Evolutionary conservation across 2,797 vertebrate genomes (phyloP).

Genomic region (Phoeniculus purpureus): DNA sequence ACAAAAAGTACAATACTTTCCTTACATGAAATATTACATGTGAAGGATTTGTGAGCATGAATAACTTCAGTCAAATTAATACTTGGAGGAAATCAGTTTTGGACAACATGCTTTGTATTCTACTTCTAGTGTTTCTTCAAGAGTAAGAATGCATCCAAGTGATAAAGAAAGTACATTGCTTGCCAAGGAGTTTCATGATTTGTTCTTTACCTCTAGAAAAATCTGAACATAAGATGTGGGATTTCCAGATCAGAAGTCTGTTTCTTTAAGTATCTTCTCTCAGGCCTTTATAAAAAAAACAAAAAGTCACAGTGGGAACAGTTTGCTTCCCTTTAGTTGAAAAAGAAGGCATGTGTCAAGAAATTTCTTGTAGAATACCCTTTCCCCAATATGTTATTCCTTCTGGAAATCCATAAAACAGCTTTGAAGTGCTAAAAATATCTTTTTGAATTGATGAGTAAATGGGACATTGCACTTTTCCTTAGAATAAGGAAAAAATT

Average conservation of each 20-base stretch:
- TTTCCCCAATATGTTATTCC: neutral
- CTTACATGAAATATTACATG: neutral
- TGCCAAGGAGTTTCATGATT: neutral
- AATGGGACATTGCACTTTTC: neutral
- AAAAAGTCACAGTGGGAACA: neutral
- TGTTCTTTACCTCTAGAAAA: neutral
- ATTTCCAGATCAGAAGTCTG: neutral
- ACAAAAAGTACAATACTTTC: neutral
- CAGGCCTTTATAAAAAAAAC: neutral
- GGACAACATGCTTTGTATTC: rapidly evolving
- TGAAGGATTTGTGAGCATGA: neutral
- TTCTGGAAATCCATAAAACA: neutral
- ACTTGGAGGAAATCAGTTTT: neutral
- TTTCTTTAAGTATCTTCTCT: neutral
- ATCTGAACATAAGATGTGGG: rapidly evolving
- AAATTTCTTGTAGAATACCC: neutral
- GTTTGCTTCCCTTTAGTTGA: neutral
- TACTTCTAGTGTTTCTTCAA: neutral
- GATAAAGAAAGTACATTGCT: neutral
- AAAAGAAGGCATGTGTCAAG: neutral
- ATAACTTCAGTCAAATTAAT: neutral
- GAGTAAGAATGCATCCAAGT: neutral
- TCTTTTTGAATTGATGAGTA: neutral
- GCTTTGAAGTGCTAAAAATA: neutral
- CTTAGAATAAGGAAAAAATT: neutral